Evolutionary conservation across 2,797 vertebrate genomes (phyloP), one percentile per base, ranked within the genome.

Genomic region (Sebastes cheni): DNA sequence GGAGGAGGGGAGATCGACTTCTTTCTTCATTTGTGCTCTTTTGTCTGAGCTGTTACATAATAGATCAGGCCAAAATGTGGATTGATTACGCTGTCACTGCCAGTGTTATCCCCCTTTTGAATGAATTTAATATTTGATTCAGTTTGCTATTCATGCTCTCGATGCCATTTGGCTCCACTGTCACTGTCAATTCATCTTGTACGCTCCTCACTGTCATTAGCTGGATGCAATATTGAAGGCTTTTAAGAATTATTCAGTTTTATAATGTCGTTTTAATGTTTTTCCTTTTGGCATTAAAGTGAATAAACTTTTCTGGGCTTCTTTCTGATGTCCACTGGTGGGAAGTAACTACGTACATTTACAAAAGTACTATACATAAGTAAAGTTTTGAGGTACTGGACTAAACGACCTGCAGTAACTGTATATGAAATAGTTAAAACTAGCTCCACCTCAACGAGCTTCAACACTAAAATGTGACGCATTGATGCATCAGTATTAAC

Each of bases 101-200:
- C 75, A 29, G 60, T 60, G 89, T 93, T 91, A 89, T 92, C 79
- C 36, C 55, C 55, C 60, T 73, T 89, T 87, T 83, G 86, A 88
- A 92, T 84, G 55, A 90, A 91, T 93, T 92, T 92, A 86, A 91
- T 87, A 90, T 93, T 91, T 86, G 90, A 93, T 92, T 90, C 74
- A 73, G 82, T 89, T 82, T 80, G 88, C 92, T 90, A 93, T 90
- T 94, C 74, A 82, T 79, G 85, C 73, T 82, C 66, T 59, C 32
- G 72, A 84, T 60, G 81, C 82, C 77, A 68, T 91, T 87, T 82
- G 70, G 78, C 82, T 81, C 66, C 79, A 64, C 54, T 79, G 84
- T 86, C 80, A 54, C 20, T 70, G 75, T 89, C 82, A 70, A 85
- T 94, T 89, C 67, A 80, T 93, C 89, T 86, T 42, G 62, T 25